phyloP scores from a whole-genome alignment of 2,797 vertebrate species.

The Xenopus petersii region DNA sequence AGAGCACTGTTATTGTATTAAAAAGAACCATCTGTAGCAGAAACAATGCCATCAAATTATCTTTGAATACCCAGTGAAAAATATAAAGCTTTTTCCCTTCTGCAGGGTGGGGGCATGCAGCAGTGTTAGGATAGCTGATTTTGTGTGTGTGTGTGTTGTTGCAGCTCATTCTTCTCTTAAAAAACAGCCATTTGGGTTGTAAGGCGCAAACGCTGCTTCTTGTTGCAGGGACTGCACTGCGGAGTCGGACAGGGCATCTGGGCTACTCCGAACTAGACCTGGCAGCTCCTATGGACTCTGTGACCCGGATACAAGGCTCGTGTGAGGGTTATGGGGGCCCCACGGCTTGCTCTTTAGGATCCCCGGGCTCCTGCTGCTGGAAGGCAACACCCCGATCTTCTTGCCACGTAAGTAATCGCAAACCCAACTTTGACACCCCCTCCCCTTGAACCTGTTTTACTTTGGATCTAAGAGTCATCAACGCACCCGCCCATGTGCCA shows the following conservation, averaged over 20 bases:
- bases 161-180: constrained; percentile 97
- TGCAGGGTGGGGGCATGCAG: constrained; percentile 90
- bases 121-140: constrained; percentile 93
- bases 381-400: constrained; percentile 74
- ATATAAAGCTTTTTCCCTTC: constrained; percentile 98
- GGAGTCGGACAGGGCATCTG: constrained; percentile 63
- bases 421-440: constrained; percentile 71
- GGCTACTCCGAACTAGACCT: constrained; percentile 58
- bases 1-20: constrained; percentile 99
- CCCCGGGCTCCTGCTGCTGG: constrained; percentile 61
- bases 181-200: constrained; percentile 90
- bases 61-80: constrained; percentile 99
- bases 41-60: constrained; percentile 99
- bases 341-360: constrained; percentile 4
- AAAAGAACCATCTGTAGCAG: constrained; percentile 99
- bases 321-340: background rate
- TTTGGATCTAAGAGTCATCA: constrained; percentile 39
- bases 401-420: constrained; percentile 83
- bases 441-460: constrained; percentile 45
- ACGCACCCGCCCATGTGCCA: constrained; percentile 46
- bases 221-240: constrained; percentile 84
- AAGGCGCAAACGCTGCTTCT: constrained; percentile 97
- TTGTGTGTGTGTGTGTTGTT: constrained; percentile 85
- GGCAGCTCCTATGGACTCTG: constrained; percentile 28
- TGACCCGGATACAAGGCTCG: background rate